Percentiles rank a stretch among this genome's conserved stretches.
Evolutionary conservation across 2,888 invertebrate species (phyloP).

Genomic region (Thera britannica): DNA sequence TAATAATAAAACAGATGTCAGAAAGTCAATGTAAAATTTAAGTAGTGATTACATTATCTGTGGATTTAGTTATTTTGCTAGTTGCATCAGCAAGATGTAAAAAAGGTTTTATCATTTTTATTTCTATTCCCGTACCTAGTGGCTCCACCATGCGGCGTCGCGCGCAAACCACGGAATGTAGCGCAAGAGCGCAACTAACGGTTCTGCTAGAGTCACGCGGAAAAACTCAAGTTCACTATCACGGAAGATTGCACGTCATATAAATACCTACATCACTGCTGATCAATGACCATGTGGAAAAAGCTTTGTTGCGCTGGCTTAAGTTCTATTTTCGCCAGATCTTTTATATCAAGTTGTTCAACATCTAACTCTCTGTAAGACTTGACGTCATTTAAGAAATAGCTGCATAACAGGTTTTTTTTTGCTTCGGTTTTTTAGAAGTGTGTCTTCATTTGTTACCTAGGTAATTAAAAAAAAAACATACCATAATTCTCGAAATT

Average conservation of each 20-base stretch:
- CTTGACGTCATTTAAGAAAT: no score
- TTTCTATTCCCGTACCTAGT: conserved; percentile 36
- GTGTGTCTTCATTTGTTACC: no score
- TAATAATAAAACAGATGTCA: no score
- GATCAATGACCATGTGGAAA: not conserved
- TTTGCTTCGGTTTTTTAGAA: no score
- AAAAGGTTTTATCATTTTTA: not conserved
- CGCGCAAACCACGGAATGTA: conserved; percentile 78
- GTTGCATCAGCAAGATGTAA: no score
- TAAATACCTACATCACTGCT: conserved; percentile 49
- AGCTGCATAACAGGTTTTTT: no score
- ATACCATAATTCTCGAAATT: no score
- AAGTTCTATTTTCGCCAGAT: not conserved
- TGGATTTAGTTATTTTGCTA: no score
- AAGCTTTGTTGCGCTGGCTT: not conserved
- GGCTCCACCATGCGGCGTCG: conserved; percentile 67
- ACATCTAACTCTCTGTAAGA: no score
- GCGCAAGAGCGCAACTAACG: conserved; percentile 73
- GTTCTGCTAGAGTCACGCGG: conserved; percentile 70
- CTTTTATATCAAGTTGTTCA: not conserved
- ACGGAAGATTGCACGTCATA: conserved; percentile 79
- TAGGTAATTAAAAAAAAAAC: no score
- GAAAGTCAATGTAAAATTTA: no score
- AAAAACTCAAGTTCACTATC: conserved; percentile 85
- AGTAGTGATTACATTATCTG: no score